Base-by-base conservation (phyloP, 2,113 vertebrate species). In the Herpailurus yagouaroundi region DNA sequence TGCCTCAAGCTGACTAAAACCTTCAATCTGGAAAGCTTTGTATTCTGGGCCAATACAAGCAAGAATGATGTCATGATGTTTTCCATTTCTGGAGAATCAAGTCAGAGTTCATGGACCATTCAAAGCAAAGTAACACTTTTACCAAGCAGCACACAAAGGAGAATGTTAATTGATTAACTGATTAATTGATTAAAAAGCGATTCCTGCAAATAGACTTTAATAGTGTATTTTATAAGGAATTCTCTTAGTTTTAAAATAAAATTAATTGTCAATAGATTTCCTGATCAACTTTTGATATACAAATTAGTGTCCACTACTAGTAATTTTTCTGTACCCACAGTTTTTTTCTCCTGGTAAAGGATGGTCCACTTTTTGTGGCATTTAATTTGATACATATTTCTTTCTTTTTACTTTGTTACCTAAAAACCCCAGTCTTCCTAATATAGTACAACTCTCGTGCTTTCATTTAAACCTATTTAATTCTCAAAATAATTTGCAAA, bases 201-300 rank as follows among this genome's bases (percentile, higher is more conserved):
- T 88, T 81, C 36, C 8, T 91, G 60, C 71, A 45, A 93, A 68
- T 85, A 64, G 23, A 63, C 31, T 91, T 94, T 33, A 68, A 33
- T 57, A 74, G 14, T 68, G 1, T 79, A 52, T 73, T 90, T 91
- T 94, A 25, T 74, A 82, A 93, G 57, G 33, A 79, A 79, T 82
- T 94, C 7, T 83, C 2, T 80, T 91, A 91, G 14, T 91, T 95
- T 92, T 85, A 93, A 90, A 84, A 90, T 45, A 90, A 41, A 95
- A 83, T 74, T 41, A 76, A 48, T 55, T 55, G 6, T 86, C 66
- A 52, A 0, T 63, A 50, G 31, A 36, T 41, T 80, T 63, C 92
- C 25, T 76, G 10, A 76, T 69, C 25, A 79, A 69, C 85, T 21
- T 55, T 60, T 55, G 63, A 41, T 81, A 7, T 71, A 52, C 16